phyloP scores from a whole-genome alignment of 2,113 vertebrate species.

The Gobius niger region DNA sequence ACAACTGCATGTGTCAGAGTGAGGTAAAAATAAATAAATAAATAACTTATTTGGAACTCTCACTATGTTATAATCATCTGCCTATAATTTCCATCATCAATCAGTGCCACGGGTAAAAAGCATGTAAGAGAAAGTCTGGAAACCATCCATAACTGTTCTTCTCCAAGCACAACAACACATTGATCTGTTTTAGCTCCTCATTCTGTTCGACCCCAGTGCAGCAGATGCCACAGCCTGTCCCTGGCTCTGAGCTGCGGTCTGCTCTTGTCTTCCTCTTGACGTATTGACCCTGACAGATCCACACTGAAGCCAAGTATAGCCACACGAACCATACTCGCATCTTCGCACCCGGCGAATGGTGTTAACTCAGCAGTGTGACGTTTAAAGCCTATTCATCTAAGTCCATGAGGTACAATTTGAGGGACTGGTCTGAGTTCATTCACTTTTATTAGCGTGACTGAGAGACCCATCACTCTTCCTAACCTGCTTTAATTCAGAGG shows the following conservation, averaged over 20 bases:
- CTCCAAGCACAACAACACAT: neutral
- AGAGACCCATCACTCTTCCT: conserved; percentile 10
- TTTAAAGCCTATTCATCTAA: conserved; percentile 8
- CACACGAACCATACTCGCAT: conserved; percentile 3
- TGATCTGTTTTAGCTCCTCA: neutral
- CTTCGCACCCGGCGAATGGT: neutral
- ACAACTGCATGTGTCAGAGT: too few species aligned
- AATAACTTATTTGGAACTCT: too few species aligned
- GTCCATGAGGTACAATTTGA: conserved; percentile 6
- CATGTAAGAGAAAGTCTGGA: neutral
- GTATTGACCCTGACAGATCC: neutral
- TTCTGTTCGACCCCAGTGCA: neutral
- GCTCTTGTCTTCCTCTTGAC: neutral
- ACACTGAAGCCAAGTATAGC: neutral
- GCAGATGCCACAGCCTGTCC: neutral
- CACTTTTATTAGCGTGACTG: conserved; percentile 5
- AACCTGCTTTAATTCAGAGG: neutral
- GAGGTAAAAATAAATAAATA: too few species aligned
- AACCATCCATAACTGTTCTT: neutral
- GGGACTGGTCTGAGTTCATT: conserved; percentile 17
- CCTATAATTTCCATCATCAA: too few species aligned
- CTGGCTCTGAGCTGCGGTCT: neutral
- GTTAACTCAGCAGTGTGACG: neutral
- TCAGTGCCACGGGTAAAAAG: too few species aligned
- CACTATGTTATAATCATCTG: too few species aligned